phyloP scores from a whole-genome alignment of 2,888 invertebrate genomes.

The Leptodirus hochenwartii region DNA sequence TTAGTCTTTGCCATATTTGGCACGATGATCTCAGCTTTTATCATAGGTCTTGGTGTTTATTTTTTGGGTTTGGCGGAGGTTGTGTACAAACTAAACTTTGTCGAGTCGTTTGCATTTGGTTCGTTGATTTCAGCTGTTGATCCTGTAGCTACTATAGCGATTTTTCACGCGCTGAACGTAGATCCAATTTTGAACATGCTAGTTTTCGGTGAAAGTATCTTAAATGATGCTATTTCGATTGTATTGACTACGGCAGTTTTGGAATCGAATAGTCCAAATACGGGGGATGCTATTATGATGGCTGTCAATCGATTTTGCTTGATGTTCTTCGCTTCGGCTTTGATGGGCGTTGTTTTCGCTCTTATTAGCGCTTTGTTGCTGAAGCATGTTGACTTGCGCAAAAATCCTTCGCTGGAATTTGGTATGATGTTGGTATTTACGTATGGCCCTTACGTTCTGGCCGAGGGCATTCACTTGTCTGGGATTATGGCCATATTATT shows the following conservation, averaged over 20 bases:
- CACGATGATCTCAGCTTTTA: slow-evolving; percentile 89
- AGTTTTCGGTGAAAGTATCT: slow-evolving; percentile 88
- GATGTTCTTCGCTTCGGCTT: slow-evolving; percentile 98
- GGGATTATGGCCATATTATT: slow-evolving; percentile 99
- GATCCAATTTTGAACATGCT: slow-evolving; percentile 98
- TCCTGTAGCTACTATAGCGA: slow-evolving; percentile 97
- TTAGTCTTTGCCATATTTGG: slow-evolving; percentile 95
- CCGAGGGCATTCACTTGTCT: slow-evolving; percentile 54
- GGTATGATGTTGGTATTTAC: slow-evolving; percentile 98
- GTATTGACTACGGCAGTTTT: slow-evolving; percentile 84
- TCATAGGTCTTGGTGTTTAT: slow-evolving; percentile 93
- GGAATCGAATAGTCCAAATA: slow-evolving; percentile 48
- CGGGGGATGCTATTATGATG: slow-evolving; percentile 70
- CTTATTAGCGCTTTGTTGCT: slow-evolving; percentile 79
- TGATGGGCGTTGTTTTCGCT: slow-evolving; percentile 89
- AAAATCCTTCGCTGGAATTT: slow-evolving; percentile 95
- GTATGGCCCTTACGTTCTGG: slow-evolving; percentile 94
- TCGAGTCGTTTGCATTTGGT: slow-evolving; percentile 97
- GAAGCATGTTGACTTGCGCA: slow-evolving; percentile 89
- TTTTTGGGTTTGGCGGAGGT: slow-evolving; percentile 80
- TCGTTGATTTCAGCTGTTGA: slow-evolving; percentile 97
- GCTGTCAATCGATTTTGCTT: slow-evolving; percentile 81
- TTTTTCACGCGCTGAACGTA: slow-evolving; percentile 93
- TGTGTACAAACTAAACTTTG: slow-evolving; percentile 81
- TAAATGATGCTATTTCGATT: slow-evolving; percentile 98